These are phyloP conservation scores for Euwallacea similis DNA, from an alignment of 1,140 invertebrate genomes.

Conservation along the genomic window DNA sequence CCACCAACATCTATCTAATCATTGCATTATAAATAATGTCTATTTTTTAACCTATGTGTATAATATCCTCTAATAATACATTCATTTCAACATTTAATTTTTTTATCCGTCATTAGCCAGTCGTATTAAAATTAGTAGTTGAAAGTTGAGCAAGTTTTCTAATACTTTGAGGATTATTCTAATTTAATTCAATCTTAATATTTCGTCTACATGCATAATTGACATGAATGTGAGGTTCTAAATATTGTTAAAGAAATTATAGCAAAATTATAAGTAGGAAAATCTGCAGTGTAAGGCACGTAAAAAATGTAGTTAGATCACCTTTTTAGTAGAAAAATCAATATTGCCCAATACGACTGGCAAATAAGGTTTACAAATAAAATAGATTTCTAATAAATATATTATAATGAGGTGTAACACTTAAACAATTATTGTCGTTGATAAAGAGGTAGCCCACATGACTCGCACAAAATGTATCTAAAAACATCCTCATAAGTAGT, in stretches of 20 bases:
- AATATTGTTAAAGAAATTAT: not conserved
- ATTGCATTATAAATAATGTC: constrained; percentile 14
- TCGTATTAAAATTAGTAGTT: constrained; percentile 1
- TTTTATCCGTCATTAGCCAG: not conserved
- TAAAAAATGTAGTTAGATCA: constrained; percentile 14
- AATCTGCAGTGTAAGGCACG: constrained; percentile 22
- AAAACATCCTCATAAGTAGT: constrained; percentile 16
- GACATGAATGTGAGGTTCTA: not conserved
- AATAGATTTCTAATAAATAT: too few species aligned
- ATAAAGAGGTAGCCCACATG: constrained; percentile 20
- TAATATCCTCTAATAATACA: constrained; percentile 28
- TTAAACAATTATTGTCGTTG: constrained; percentile 36
- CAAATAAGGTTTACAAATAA: not conserved
- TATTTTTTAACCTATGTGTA: constrained; percentile 8
- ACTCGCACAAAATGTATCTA: constrained; percentile 13
- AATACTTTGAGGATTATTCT: constrained; percentile 3
- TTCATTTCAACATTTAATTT: constrained; percentile 22
- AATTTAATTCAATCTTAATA: not conserved
- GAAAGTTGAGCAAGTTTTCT: constrained; percentile 9
- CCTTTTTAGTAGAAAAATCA: not conserved
- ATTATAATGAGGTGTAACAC: constrained; percentile 2
- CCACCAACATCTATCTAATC: constrained; percentile 12
- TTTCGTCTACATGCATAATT: too few species aligned
- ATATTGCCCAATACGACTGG: constrained; percentile 15
- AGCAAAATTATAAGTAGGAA: not conserved